Conservation (phyloP, 2,113 vertebrate species). For the Ochotona curzoniae region DNA sequence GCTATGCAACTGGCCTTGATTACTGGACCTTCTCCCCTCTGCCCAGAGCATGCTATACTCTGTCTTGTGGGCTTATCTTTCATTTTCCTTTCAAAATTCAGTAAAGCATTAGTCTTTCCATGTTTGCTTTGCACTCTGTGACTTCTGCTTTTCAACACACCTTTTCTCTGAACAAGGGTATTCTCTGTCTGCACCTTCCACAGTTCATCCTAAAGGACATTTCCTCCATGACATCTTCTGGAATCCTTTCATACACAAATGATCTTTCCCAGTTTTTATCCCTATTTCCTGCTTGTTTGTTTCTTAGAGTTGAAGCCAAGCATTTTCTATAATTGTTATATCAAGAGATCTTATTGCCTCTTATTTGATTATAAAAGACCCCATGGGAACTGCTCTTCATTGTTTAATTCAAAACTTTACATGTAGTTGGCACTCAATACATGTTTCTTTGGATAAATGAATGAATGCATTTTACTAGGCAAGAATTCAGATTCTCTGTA, state of each 20-base stretch:
- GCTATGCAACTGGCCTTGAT: neutral
- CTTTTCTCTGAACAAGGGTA: neutral
- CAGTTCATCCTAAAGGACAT: neutral
- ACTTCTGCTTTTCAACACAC: neutral
- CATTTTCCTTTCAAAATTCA: neutral
- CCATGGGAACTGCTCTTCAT: neutral
- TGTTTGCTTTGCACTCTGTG: neutral
- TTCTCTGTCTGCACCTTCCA: neutral
- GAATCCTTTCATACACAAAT: neutral
- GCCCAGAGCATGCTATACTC: too few species aligned
- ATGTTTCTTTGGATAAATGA: constrained; percentile 17
- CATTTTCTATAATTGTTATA: neutral
- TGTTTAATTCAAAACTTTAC: neutral
- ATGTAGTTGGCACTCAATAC: neutral
- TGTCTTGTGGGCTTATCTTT: neutral
- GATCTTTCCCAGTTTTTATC: neutral
- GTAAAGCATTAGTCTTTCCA: neutral
- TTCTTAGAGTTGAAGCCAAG: neutral
- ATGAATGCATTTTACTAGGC: constrained; percentile 14
- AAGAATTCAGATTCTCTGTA: constrained; percentile 49
- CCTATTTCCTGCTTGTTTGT: neutral
- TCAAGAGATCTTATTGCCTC: neutral
- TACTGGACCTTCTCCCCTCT: neutral
- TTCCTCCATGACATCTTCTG: neutral
- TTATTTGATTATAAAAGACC: neutral